A percentile compares a stretch with the other conserved stretches of the same genome.
Evolutionary conservation across 2,113 vertebrate genomes (phyloP).

Genomic region (Myrmecophaga tridactyla): DNA sequence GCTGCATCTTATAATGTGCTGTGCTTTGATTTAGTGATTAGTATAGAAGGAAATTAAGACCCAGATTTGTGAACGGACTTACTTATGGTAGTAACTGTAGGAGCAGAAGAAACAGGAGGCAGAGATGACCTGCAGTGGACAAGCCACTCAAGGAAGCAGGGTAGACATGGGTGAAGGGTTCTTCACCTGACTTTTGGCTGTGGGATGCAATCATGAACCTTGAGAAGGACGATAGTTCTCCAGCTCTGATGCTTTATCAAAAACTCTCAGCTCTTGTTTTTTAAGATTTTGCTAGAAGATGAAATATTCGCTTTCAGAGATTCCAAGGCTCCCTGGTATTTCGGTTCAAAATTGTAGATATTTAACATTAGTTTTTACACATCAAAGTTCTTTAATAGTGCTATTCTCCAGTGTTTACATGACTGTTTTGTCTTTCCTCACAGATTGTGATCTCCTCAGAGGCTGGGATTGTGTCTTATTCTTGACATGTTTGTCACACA

Average conservation of each 20-base stretch:
- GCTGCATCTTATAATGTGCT: not conserved
- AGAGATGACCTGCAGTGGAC: not conserved
- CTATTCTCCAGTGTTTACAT: slow-evolving; percentile 45
- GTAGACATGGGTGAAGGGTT: not conserved
- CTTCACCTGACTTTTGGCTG: not conserved
- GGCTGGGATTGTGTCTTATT: slow-evolving; percentile 13
- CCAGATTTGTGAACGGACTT: not conserved
- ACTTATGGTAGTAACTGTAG: not conserved
- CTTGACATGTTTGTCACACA: not conserved
- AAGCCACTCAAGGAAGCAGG: not conserved
- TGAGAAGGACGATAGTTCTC: not conserved
- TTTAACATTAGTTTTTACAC: slow-evolving; percentile 48
- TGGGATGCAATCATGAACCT: not conserved
- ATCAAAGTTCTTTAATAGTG: slow-evolving; percentile 37
- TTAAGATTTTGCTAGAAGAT: slow-evolving; percentile 37
- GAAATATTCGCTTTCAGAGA: slow-evolving; percentile 36
- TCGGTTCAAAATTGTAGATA: not conserved
- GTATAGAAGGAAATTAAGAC: slow-evolving; percentile 1
- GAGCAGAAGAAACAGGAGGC: not conserved
- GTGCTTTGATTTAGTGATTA: not conserved
- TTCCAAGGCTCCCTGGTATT: not conserved
- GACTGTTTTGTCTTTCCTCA: slow-evolving; percentile 15
- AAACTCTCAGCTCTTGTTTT: not conserved
- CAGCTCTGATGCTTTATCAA: not conserved
- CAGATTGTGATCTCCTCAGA: not conserved